phyloP scores from a whole-genome alignment of 1,140 invertebrate species.

The Antheraea mylitta region DNA sequence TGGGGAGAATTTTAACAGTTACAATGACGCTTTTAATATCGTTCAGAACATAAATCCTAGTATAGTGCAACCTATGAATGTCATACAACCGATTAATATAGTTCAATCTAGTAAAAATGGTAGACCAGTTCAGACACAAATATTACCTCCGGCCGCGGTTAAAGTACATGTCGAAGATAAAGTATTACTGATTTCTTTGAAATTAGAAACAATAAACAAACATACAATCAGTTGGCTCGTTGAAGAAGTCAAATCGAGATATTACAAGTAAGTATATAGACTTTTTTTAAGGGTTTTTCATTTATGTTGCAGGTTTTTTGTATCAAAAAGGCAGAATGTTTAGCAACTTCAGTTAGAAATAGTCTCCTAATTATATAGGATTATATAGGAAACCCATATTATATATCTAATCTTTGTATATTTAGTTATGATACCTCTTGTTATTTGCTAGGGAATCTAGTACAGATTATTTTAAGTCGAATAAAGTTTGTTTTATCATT shows the following conservation, averaged over 20 bases:
- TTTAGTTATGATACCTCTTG: no score
- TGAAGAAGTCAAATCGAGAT: conserved; percentile 83
- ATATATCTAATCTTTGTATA: no score
- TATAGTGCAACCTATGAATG: conserved; percentile 62
- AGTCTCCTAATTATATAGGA: no score
- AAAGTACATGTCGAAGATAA: conserved; percentile 83
- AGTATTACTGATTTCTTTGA: conserved; percentile 82
- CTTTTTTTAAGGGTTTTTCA: not conserved
- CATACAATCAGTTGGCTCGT: conserved; percentile 84
- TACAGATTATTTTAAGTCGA: no score
- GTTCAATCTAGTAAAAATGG: conserved; percentile 59
- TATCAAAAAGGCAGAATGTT: no score
- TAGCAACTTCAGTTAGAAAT: no score
- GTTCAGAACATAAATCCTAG: conserved; percentile 59
- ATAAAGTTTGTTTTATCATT: no score
- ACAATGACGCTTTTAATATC: conserved; percentile 57
- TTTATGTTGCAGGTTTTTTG: not conserved
- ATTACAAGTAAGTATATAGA: conserved; percentile 81
- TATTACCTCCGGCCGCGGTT: conserved; percentile 74
- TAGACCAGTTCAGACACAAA: conserved; percentile 59
- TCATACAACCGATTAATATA: conserved; percentile 69
- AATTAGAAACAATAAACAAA: conserved; percentile 79
- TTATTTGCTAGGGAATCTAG: no score
- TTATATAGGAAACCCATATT: no score
- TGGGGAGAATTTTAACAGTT: conserved; percentile 44